Base-by-base conservation (phyloP, 1,140 invertebrate species). In the Trachymyrmex cornetzi region DNA sequence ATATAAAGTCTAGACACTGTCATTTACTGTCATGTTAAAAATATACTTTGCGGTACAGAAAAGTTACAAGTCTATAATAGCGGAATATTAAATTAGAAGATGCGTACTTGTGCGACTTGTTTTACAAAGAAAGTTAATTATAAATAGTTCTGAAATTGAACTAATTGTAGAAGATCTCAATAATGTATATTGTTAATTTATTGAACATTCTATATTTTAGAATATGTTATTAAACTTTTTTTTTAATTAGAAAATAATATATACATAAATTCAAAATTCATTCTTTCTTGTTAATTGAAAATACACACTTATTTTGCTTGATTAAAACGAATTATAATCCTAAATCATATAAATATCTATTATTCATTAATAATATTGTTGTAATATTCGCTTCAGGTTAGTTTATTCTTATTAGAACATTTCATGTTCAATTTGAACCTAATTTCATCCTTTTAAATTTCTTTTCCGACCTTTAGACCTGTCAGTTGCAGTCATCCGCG, bases 401-500 rank as follows among this genome's bases (percentile, higher is more conserved):
- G 6, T 72, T 71, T 12, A 30, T 59, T 59, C 6, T 22, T 44
- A 57, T 27, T 7, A 24, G 3, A 48, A 30, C 19, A 55, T 59
- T 72, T 72, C 3, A 27, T 44, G 19, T 38, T 82, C 19, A 7
- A n/a, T 57, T 57, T 53, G 24, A n/a, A 34, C 12, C 34, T 16
- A 14, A 6, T 59, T 48, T 30, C 22, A 61, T 72, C 27, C 57
- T 44, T 61, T 82, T 71, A 9, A 44, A 34, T 44, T 66, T 14
- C 14, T 44, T 24, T 27, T 38, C 2, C 30, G 22, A 44, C n/a
- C 22, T 57, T 24, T 61, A 63, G 77, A 79, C n/a, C 80, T 74
- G 74, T 44, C 34, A 50, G 19, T 44, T 24, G 57, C 55, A 59
- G 48, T 79, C 82, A 64, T 34, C 71, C 53, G 27, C 34, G 64